These are phyloP conservation scores for Drosophila baimaii DNA, from an alignment of 1,140 invertebrate genomes.

Conservation along the genomic window DNA sequence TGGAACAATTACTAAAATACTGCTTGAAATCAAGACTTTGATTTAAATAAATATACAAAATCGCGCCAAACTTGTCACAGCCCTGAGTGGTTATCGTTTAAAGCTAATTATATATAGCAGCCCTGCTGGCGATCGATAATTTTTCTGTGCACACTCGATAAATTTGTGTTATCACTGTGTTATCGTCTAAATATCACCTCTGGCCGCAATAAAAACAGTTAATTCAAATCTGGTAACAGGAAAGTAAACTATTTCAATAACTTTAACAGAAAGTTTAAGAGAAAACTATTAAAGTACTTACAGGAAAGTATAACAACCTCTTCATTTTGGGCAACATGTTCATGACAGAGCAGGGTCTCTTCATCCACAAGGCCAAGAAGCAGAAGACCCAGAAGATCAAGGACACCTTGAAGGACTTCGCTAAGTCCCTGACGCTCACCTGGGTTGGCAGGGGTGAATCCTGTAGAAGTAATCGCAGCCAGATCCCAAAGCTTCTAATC, in stretches of 20 bases:
- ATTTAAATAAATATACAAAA: not conserved
- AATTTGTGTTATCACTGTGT: not conserved
- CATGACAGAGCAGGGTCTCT: not conserved
- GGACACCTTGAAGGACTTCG: not conserved
- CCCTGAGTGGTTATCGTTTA: not conserved
- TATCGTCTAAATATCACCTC: not conserved
- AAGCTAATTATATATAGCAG: no score
- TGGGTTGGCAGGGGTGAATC: no score
- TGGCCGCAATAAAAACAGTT: not conserved
- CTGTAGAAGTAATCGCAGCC: not conserved
- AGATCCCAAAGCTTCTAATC: not conserved
- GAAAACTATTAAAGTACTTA: not conserved
- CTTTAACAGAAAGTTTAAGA: not conserved
- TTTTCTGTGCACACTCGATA: constrained; percentile 7
- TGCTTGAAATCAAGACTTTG: not conserved
- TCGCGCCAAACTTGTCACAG: not conserved
- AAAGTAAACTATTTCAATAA: not conserved
- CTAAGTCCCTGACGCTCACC: no score
- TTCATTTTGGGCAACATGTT: not conserved
- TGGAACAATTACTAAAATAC: not conserved
- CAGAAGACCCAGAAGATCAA: not conserved
- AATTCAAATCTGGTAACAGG: not conserved
- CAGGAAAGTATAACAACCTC: no score
- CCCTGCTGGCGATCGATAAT: not conserved
- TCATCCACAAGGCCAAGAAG: not conserved